Percentiles rank a stretch among this genome's conserved stretches.
Conservation (phyloP, 1,140 invertebrate species). For the Megalopta genalis region DNA sequence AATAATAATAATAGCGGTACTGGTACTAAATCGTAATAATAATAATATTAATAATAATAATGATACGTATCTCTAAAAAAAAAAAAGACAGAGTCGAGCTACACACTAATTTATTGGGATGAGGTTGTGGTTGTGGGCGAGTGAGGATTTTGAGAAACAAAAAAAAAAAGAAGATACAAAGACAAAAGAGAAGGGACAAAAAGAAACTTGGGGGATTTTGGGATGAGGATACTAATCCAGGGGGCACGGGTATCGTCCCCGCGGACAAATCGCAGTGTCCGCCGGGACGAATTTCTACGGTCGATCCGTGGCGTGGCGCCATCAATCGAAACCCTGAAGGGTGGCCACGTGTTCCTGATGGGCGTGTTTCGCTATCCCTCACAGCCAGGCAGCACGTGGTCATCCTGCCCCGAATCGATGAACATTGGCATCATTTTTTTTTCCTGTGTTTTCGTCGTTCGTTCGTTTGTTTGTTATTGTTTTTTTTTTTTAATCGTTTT, state of each 20-base stretch:
- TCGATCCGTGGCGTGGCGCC: conserved; percentile 49
- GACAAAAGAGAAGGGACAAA: not conserved
- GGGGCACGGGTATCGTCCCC: conserved; percentile 63
- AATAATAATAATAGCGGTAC: conserved; percentile 76
- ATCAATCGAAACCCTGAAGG: conserved; percentile 34
- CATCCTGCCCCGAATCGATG: conserved; percentile 44
- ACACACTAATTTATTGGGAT: conserved; percentile 65
- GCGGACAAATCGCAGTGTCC: conserved; percentile 69
- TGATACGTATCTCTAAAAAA: conserved; percentile 68
- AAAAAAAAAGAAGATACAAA: conserved; percentile 32
- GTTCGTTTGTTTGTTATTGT: too few species aligned
- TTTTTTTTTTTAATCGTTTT: too few species aligned
- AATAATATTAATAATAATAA: conserved; percentile 74
- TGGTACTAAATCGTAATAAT: conserved; percentile 70
- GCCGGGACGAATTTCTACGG: conserved; percentile 66
- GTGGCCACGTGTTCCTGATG: conserved; percentile 41
- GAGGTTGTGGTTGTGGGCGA: conserved; percentile 57
- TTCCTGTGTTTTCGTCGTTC: too few species aligned
- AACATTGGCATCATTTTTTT: conserved; percentile 14
- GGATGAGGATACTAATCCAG: conserved; percentile 56
- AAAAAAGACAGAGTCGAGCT: conserved; percentile 62
- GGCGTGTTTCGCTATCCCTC: conserved; percentile 17
- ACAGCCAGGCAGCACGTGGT: conserved; percentile 44
- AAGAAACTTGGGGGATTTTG: conserved; percentile 9
- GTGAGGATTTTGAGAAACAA: conserved; percentile 49